These are phyloP conservation scores for Hedya salicella DNA, from an alignment of 2,888 invertebrate species.

Conservation along the genomic window DNA sequence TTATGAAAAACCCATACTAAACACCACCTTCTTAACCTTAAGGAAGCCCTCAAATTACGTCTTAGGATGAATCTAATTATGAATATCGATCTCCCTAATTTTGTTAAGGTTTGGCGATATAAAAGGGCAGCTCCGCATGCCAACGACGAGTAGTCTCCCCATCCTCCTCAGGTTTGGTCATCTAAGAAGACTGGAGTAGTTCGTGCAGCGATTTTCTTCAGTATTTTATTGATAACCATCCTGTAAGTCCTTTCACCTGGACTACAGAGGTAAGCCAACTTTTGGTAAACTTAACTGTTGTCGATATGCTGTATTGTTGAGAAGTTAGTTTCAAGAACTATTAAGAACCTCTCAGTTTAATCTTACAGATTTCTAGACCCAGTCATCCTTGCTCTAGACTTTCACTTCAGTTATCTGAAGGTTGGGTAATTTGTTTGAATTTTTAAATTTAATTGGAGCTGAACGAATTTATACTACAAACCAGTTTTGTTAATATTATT, in stretches of 20 bases:
- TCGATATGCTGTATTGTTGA: neutral
- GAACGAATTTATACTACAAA: slow-evolving; percentile 1
- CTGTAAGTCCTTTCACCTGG: slow-evolving; percentile 38
- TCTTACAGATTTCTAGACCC: neutral
- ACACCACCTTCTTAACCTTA: slow-evolving; percentile 39
- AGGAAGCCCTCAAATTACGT: slow-evolving; percentile 33
- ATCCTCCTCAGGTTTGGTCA: slow-evolving; percentile 46
- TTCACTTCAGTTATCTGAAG: slow-evolving; percentile 13
- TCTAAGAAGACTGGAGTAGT: slow-evolving; percentile 55
- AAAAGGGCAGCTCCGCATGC: slow-evolving; percentile 37
- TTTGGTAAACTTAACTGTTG: neutral
- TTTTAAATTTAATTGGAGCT: slow-evolving; percentile 1
- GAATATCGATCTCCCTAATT: slow-evolving; percentile 48
- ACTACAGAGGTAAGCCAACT: slow-evolving; percentile 41
- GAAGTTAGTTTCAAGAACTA: neutral
- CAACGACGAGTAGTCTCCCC: slow-evolving; percentile 46
- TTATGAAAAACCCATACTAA: slow-evolving; percentile 31
- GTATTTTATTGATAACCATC: slow-evolving; percentile 47
- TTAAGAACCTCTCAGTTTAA: neutral
- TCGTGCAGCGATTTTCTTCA: slow-evolving; percentile 58
- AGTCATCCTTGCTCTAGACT: slow-evolving; percentile 11
- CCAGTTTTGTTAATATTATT: neutral
- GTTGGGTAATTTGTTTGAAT: neutral
- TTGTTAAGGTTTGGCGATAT: slow-evolving; percentile 44
- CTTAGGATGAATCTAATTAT: slow-evolving; percentile 49